phyloP scores from a whole-genome alignment of 2,888 invertebrate species.

The Phengaris arion region DNA sequence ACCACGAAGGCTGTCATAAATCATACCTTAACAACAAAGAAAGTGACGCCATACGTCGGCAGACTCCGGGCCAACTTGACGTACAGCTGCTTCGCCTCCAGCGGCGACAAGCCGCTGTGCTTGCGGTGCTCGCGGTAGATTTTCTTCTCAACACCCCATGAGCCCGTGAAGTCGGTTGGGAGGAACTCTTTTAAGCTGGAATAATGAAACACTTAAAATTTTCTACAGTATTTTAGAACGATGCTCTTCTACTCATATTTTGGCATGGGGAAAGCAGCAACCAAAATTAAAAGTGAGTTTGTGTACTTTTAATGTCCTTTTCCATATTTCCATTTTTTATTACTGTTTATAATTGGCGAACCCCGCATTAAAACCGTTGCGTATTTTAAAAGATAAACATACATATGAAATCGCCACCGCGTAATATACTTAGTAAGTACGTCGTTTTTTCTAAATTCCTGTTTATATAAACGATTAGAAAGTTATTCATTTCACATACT shows the following conservation, averaged over 20 bases:
- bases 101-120: conserved; percentile 86
- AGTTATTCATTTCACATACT: conserved; percentile 47
- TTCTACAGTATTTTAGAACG: too few species aligned
- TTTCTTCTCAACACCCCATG: conserved; percentile 96
- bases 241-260: too few species aligned
- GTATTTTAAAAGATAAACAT: too few species aligned
- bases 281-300: too few species aligned
- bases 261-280: too few species aligned
- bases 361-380: too few species aligned
- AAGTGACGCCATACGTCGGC: conserved; percentile 98
- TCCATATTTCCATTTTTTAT: too few species aligned
- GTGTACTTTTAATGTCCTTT: too few species aligned
- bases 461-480: neutral
- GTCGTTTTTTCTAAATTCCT: neutral
- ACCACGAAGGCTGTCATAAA: neutral
- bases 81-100: conserved; percentile 98
- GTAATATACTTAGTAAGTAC: too few species aligned
- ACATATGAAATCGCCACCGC: too few species aligned
- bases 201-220: conserved; percentile 31
- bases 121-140: conserved; percentile 92
- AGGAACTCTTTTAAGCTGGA: conserved; percentile 94
- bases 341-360: too few species aligned
- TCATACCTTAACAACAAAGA: conserved; percentile 96
- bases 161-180: conserved; percentile 94
- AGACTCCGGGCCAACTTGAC: conserved; percentile 96